Evolutionary conservation across 2,888 invertebrate species (phyloP).

Genomic region (Caenorhabditis sp.): DNA sequence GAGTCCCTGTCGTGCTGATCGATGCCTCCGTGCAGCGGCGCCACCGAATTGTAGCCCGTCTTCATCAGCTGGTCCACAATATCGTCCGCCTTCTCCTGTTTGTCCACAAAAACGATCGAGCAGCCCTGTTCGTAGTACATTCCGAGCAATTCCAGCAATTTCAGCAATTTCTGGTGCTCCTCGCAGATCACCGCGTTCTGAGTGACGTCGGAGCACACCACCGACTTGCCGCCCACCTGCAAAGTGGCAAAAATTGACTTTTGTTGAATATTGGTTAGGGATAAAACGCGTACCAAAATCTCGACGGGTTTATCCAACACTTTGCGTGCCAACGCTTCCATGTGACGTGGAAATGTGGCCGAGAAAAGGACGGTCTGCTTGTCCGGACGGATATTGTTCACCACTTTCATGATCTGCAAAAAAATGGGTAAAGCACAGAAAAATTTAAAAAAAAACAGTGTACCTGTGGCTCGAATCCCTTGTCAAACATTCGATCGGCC

Average conservation of each 20-base stretch:
- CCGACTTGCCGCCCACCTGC: conserved; percentile 88
- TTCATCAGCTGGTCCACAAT: conserved; percentile 94
- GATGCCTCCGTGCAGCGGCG: conserved; percentile 98
- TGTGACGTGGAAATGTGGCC: conserved; percentile 97
- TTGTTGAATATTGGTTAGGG: neutral
- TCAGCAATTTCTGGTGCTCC: conserved; percentile 97
- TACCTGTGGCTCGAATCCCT: conserved; percentile 95
- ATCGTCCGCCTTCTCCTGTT: conserved; percentile 84
- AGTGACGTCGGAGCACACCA: conserved; percentile 97
- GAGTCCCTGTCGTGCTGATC: conserved; percentile 99
- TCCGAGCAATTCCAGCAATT: conserved; percentile 92
- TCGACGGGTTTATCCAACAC: conserved; percentile 95
- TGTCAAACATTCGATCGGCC: conserved; percentile 99
- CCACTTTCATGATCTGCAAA: conserved; percentile 89
- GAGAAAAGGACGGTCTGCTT: conserved; percentile 98
- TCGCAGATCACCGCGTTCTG: conserved; percentile 93
- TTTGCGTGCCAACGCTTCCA: conserved; percentile 96
- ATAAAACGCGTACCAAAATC: conserved; percentile 83
- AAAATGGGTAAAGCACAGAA: conserved; percentile 80
- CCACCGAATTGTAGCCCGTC: conserved; percentile 91
- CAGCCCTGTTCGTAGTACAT: conserved; percentile 84
- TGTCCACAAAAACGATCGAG: conserved; percentile 96
- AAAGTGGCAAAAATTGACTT: neutral
- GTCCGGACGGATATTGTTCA: conserved; percentile 91
- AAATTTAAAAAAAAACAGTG: neutral